Base-by-base conservation (phyloP, 2,113 vertebrate species). In the Bostrychus sinensis region DNA sequence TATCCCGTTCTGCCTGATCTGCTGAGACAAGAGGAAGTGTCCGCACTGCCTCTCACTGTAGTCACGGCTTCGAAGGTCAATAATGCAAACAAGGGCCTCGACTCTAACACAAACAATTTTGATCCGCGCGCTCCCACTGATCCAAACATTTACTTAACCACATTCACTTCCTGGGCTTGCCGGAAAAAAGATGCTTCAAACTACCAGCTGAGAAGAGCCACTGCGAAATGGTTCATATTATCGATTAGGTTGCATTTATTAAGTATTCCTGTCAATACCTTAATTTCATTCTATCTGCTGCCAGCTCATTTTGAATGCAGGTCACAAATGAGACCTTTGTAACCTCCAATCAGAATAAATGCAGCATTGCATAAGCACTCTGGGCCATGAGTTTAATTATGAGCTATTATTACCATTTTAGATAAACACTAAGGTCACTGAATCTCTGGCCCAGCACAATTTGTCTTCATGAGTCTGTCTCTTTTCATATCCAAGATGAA, bases 71-170 rank as follows among this genome's bases (percentile, higher is more conserved):
- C 30, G 11, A 17, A 4, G 83, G 81, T 80, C 81, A 88, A 88
- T 83, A 86, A 62, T 60, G 70, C 67, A 83, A 85, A 83, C 78
- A 83, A 51, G 56, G 19, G 74, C 72, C 71, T 64, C 54, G 50
- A 55, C 48, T 78, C 81, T 37, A 86, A 77, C 53, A 75, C 84
- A 86, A 88, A 81, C 83, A 80, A 17, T 78, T 84, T 64, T 78
- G 74, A 87, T 86, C 73, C 71, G 26, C 14, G 48, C 9, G 36
- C 61, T 74, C 79, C 63, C 73, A 42, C 79, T 53, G 79, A 81
- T 80, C 62, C 74, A 83, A 83, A 75, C 80, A 81, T 81, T 83
- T 81, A 74, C 86, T 81, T 79, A 76, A 76, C 62, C 68, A 82
- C 63, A 83, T 85, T 58, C 60, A 81, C 74, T 83, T 58, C 48